Conservation (phyloP, 2,888 invertebrate species). For the Nephrocerus scutellatus region DNA sequence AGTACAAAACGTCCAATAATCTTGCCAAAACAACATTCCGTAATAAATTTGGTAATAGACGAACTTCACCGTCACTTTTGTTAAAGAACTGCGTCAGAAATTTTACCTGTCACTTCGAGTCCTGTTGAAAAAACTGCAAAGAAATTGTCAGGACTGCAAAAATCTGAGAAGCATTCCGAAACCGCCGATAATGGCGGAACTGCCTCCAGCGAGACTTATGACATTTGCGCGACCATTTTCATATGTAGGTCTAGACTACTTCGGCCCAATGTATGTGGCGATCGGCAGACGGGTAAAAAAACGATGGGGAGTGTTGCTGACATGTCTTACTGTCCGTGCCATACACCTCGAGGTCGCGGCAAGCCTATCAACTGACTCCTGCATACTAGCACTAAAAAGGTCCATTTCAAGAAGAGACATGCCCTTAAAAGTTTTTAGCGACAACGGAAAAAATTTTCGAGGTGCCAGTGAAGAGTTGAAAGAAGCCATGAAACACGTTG, state of each 20-base stretch:
- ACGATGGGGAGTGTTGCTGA: constrained; percentile 17
- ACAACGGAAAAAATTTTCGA: constrained; percentile 23
- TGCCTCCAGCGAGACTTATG: constrained; percentile 10
- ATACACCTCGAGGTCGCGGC: constrained; percentile 18
- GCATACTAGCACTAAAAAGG: constrained; percentile 15
- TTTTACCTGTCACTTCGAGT: too few species aligned
- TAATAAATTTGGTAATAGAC: too few species aligned
- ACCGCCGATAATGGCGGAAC: constrained; percentile 13
- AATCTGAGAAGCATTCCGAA: constrained; percentile 5
- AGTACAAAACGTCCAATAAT: too few species aligned
- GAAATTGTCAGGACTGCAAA: constrained; percentile 12
- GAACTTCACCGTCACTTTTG: too few species aligned
- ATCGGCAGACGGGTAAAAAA: constrained; percentile 15
- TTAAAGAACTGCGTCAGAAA: too few species aligned
- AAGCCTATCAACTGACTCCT: constrained; percentile 15
- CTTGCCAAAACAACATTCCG: too few species aligned
- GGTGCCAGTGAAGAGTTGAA: constrained; percentile 16
- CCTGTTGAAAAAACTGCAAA: too few species aligned
- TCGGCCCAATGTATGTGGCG: constrained; percentile 13
- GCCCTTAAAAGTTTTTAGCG: constrained; percentile 16
- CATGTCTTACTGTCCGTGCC: constrained; percentile 17
- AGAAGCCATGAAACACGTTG: constrained; percentile 10
- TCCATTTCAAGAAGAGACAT: constrained; percentile 19
- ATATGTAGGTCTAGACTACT: constrained; percentile 13
- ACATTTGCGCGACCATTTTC: constrained; percentile 16